Evolutionary conservation across 1,140 invertebrate genomes (phyloP).

Genomic region (Danaus melanippus): DNA sequence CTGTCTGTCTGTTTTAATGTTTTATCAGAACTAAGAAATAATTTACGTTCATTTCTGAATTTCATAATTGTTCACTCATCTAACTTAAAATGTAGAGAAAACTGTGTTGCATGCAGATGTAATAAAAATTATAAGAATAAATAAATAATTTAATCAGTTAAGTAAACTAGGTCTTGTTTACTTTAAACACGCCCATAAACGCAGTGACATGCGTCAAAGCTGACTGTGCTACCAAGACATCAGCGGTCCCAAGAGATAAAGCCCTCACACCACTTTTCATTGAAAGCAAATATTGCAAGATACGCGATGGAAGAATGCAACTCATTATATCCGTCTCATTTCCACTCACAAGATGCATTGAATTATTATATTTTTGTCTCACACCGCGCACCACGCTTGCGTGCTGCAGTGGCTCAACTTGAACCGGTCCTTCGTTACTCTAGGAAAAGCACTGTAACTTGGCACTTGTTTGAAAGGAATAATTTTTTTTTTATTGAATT

Average conservation of each 20-base stretch:
- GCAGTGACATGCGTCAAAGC: slow-evolving; percentile 65
- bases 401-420: slow-evolving; percentile 18
- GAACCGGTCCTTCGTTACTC: slow-evolving; percentile 5
- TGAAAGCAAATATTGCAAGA: slow-evolving; percentile 13
- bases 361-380: slow-evolving; percentile 9
- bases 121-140: too few relatives aligned
- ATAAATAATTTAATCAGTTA: too few relatives aligned
- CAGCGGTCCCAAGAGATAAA: slow-evolving; percentile 41
- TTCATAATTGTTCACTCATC: background rate
- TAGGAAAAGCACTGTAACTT: too few relatives aligned
- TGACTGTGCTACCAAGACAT: slow-evolving; percentile 43
- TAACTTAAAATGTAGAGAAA: background rate
- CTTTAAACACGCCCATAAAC: slow-evolving; percentile 46
- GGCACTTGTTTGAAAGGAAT: too few relatives aligned
- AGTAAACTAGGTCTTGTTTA: too few relatives aligned
- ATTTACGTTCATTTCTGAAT: background rate
- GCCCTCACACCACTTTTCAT: slow-evolving; percentile 1
- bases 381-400: slow-evolving; percentile 8
- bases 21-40: background rate
- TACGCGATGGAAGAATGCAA: slow-evolving; percentile 9
- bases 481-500: too few relatives aligned
- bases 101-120: background rate
- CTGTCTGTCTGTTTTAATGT: background rate
- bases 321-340: slow-evolving; percentile 12
- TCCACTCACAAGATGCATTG: slow-evolving; percentile 9